Conservation (phyloP, 2,113 vertebrate species). For the Chascanopsetta lugubris region DNA sequence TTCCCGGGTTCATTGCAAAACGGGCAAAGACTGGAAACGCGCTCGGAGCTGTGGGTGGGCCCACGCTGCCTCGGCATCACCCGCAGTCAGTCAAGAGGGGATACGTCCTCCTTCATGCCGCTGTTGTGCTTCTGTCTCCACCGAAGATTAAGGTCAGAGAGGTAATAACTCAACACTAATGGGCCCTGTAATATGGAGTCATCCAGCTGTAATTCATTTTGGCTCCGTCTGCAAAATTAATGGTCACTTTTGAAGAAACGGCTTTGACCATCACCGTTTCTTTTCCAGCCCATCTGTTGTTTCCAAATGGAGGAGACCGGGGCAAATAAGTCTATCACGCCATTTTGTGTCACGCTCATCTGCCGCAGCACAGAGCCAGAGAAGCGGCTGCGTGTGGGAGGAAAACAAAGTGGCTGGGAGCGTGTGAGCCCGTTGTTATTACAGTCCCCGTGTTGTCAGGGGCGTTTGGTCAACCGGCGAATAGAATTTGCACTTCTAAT, state of each 20-base stretch:
- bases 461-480: constrained; percentile 48
- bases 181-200: constrained; percentile 40
- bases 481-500: no score
- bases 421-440: constrained; percentile 55
- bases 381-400: constrained; percentile 34
- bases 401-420: constrained; percentile 33
- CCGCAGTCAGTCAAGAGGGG: no score
- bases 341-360: constrained; percentile 62
- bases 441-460: constrained; percentile 50
- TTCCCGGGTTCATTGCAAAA: no score
- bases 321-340: constrained; percentile 45
- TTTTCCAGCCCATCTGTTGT: constrained; percentile 17
- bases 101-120: constrained; percentile 23
- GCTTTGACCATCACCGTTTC: constrained; percentile 21
- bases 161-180: constrained; percentile 51
- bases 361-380: constrained; percentile 45
- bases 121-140: constrained; percentile 7
- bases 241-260: constrained; percentile 46
- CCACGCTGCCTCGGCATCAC: no score
- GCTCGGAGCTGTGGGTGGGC: no score
- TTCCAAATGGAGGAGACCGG: constrained; percentile 38
- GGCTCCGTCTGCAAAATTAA: constrained; percentile 48
- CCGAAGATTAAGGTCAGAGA: constrained; percentile 44
- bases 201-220: constrained; percentile 35
- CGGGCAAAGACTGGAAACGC: no score